These are phyloP conservation scores for Papilio protenor DNA, from an alignment of 2,888 invertebrate genomes.

Conservation along the genomic window DNA sequence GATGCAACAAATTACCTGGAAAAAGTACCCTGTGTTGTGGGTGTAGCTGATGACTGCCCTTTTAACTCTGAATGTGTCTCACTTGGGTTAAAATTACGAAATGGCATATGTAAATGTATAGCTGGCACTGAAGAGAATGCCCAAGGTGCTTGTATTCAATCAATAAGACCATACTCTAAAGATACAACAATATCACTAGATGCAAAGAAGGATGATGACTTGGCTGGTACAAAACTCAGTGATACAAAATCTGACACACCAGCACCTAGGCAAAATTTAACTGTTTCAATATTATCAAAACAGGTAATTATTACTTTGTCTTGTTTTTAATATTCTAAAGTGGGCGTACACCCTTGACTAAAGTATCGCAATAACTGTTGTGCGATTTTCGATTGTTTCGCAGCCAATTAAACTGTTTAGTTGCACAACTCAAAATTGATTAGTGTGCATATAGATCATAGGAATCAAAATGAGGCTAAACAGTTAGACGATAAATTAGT, in stretches of 20 bases:
- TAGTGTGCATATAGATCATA: no score
- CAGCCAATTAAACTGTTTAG: no score
- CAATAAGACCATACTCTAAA: slow-evolving; percentile 71
- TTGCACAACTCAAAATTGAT: no score
- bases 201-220: slow-evolving; percentile 66
- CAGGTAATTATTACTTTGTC: slow-evolving; percentile 77
- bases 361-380: no score
- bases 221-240: slow-evolving; percentile 60
- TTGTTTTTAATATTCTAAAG: not conserved
- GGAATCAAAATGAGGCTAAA: no score
- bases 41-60: slow-evolving; percentile 83
- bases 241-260: slow-evolving; percentile 67
- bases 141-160: slow-evolving; percentile 70
- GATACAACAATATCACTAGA: slow-evolving; percentile 70
- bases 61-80: slow-evolving; percentile 89
- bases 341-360: no score
- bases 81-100: slow-evolving; percentile 80
- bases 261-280: slow-evolving; percentile 85
- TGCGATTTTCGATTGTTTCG: no score
- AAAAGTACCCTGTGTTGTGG: slow-evolving; percentile 85
- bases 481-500: no score
- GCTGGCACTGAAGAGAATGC: slow-evolving; percentile 83
- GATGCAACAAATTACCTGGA: slow-evolving; percentile 80
- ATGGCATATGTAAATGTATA: slow-evolving; percentile 90
- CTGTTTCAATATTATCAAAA: slow-evolving; percentile 90